phyloP scores from a whole-genome alignment of 2,888 invertebrate genomes.

The Nematopogon swammerdamellus region DNA sequence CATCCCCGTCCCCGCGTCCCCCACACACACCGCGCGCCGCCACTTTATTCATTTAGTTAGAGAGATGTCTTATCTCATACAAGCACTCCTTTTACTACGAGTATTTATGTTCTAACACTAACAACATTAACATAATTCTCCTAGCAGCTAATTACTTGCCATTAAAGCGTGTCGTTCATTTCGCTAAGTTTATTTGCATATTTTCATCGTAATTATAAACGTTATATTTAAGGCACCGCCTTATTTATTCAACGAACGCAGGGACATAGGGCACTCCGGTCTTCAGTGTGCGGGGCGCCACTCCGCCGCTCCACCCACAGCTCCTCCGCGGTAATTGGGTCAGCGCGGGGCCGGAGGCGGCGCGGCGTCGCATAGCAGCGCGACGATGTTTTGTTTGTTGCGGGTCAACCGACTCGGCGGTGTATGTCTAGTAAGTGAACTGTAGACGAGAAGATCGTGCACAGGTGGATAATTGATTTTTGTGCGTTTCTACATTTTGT shows the following conservation, averaged over 20 bases:
- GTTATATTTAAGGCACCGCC: neutral
- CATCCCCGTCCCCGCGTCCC: conserved; percentile 34
- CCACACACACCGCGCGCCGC: conserved; percentile 36
- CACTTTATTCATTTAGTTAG: conserved; percentile 58
- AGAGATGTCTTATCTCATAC: conserved; percentile 58
- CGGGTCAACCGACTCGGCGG: too few species aligned
- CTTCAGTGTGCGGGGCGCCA: neutral
- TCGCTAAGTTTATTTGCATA: conserved; percentile 42
- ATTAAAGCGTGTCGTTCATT: conserved; percentile 36
- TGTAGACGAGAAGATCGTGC: too few species aligned
- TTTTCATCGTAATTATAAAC: conserved; percentile 18
- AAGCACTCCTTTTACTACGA: conserved; percentile 50
- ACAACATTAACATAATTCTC: conserved; percentile 58
- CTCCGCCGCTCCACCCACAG: neutral
- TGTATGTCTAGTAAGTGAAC: too few species aligned
- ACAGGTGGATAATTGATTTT: too few species aligned
- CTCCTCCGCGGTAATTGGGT: too few species aligned
- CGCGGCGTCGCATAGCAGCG: too few species aligned
- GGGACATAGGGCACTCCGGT: too few species aligned
- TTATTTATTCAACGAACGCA: too few species aligned
- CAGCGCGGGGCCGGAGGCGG: too few species aligned
- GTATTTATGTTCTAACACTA: conserved; percentile 56
- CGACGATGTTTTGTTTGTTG: too few species aligned
- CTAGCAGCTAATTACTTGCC: conserved; percentile 47
- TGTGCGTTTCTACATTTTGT: too few species aligned